Evolutionary conservation across 2,888 invertebrate species (phyloP), one percentile per base, ranked within the genome.

Genomic region (Selenia dentaria): DNA sequence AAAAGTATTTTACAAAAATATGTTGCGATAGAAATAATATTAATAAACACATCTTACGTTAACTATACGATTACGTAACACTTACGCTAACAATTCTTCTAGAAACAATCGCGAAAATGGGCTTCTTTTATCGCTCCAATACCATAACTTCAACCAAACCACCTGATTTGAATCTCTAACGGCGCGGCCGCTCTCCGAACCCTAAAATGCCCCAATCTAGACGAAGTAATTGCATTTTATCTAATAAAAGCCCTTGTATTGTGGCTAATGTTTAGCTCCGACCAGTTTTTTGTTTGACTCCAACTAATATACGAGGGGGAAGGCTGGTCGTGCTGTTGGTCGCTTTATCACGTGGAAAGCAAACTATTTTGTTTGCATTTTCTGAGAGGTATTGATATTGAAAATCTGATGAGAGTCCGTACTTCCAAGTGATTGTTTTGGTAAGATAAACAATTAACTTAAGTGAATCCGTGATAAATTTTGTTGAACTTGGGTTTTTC

Each of bases 141-240:
- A 9, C 48, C 38, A 54, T 54, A 52, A 53, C 55, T 46, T 50
- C 28, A 25, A 9, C 51, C 29, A 29, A 25, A 44, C 62, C 53
- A 2, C 54, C 49, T 57, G 54, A 67, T 69, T 69, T 67, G 64
- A 67, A 64, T 69, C 57, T 62, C 64, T 57, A 65, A 61, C 51
- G 54, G 27, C 25, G 41, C 16, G 25, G 43, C 31, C 33, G 38
- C 35, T 54, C 36, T 2, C 48, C 46, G 14, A 56, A 56, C 56
- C 50, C 51, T 49, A 55, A 52, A 49, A 59, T 54, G 51, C 40
- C 20, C 53, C 50, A 51, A 53, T 51, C 59, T 57, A 54, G 53
- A 51, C 46, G 22, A 47, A 58, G 64, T 68, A 61, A 67, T 67
- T 64, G 61, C 56, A 48, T 62, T 67, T 54, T 59, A 57, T 62